Percentiles rank a stretch among this genome's conserved stretches.
Conservation (phyloP, 2,113 vertebrate species). For the Dryoscopus gambensis region DNA sequence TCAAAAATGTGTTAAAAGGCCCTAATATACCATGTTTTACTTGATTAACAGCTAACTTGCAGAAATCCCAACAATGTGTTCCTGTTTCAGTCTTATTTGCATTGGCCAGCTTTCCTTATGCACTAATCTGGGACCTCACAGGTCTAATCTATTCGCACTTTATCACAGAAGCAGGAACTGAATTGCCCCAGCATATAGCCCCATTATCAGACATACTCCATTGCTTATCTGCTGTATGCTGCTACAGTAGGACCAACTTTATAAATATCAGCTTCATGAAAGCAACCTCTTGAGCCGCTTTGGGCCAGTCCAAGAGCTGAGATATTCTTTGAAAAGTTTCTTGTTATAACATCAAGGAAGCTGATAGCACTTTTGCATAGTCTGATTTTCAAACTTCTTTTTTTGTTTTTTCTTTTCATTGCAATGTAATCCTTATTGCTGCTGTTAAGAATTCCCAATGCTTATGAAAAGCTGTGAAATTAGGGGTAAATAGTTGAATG, state of each 20-base stretch:
- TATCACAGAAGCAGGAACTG: conserved; percentile 67
- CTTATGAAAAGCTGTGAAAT: neutral
- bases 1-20: conserved; percentile 73
- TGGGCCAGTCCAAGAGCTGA: conserved; percentile 41
- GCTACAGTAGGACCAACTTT: conserved; percentile 54
- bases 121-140: conserved; percentile 58
- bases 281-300: conserved; percentile 54
- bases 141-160: conserved; percentile 70
- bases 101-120: conserved; percentile 60
- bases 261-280: conserved; percentile 61
- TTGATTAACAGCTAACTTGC: conserved; percentile 74
- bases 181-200: conserved; percentile 39
- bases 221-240: conserved; percentile 55
- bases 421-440: neutral
- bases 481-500: neutral
- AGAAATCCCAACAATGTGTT: conserved; percentile 72
- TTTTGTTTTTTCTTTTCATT: too few relatives aligned
- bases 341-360: conserved; percentile 51
- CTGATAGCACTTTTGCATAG: neutral
- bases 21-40: conserved; percentile 67
- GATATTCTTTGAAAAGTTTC: conserved; percentile 58
- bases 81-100: conserved; percentile 73
- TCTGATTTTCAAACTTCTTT: neutral
- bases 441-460: neutral
- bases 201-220: conserved; percentile 52